A percentile compares a stretch with the other conserved stretches of the same genome.
These are phyloP conservation scores for Acrossocheilus fasciatus DNA, from an alignment of 2,797 vertebrate species.

Conservation along the genomic window DNA sequence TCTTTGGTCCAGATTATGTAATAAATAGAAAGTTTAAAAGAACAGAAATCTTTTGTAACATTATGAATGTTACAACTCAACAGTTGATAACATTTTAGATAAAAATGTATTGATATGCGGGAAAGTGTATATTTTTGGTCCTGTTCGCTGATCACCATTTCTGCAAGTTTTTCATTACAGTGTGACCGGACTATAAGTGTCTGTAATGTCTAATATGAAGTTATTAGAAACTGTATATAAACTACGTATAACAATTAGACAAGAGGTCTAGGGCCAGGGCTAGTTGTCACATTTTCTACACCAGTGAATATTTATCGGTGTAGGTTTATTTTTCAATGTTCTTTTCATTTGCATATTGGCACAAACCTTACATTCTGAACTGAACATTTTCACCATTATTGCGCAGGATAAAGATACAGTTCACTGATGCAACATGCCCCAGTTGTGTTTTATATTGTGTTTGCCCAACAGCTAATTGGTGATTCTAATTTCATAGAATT, in stretches of 20 bases:
- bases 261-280: not conserved
- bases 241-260: not conserved
- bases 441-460: not conserved
- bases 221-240: not conserved
- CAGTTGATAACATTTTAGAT: not conserved
- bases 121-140: not conserved
- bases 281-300: not conserved
- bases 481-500: not conserved
- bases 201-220: not conserved
- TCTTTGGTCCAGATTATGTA: not conserved
- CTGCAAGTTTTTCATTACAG: not conserved
- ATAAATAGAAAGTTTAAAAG: not conserved
- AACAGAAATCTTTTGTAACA: not conserved
- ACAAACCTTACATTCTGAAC: not conserved
- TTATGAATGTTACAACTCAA: not conserved
- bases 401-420: not conserved
- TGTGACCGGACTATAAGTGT: too few relatives aligned
- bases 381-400: not conserved
- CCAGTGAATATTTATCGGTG: not conserved
- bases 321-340: not conserved
- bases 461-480: not conserved
- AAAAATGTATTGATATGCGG: not conserved
- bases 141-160: not conserved
- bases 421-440: not conserved
- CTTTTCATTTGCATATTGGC: not conserved